phyloP scores from a whole-genome alignment of 2,797 vertebrate species.

The Pampus argenteus region DNA sequence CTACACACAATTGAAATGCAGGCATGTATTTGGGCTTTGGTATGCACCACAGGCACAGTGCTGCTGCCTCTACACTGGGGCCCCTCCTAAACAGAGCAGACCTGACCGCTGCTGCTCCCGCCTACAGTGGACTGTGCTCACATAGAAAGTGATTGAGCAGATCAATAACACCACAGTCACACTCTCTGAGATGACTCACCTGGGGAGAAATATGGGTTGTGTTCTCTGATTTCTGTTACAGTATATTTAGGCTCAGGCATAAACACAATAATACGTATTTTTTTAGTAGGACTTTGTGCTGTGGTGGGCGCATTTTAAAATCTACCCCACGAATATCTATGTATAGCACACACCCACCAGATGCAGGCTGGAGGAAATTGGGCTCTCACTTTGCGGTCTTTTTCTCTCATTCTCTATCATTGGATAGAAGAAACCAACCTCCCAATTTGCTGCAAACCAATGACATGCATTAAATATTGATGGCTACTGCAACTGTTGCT shows the following conservation, averaged over 20 bases:
- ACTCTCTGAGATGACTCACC: neutral
- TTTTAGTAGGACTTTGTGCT: neutral
- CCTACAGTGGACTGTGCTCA: slow-evolving; percentile 58
- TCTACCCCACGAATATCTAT: slow-evolving; percentile 63
- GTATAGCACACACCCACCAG: slow-evolving; percentile 47
- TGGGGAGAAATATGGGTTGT: neutral
- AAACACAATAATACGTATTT: neutral
- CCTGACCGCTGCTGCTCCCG: slow-evolving; percentile 72
- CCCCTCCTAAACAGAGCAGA: slow-evolving; percentile 70
- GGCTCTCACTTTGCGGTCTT: slow-evolving; percentile 43
- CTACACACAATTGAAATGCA: slow-evolving; percentile 61
- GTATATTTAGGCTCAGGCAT: neutral
- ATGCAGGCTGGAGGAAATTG: slow-evolving; percentile 54
- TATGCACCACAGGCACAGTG: slow-evolving; percentile 66
- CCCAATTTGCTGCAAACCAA: slow-evolving; percentile 42
- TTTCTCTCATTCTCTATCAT: slow-evolving; percentile 30
- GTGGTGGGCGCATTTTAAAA: neutral
- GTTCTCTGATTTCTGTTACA: neutral
- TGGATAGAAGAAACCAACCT: slow-evolving; percentile 56
- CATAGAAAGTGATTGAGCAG: slow-evolving; percentile 55
- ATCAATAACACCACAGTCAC: slow-evolving; percentile 24
- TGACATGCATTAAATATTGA: slow-evolving; percentile 18
- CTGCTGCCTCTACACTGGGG: slow-evolving; percentile 66
- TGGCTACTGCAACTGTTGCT: slow-evolving; percentile 21
- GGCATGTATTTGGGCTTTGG: slow-evolving; percentile 70